Base-by-base conservation (phyloP, 2,888 invertebrate species). In the Leptinotarsa peninsularis region DNA sequence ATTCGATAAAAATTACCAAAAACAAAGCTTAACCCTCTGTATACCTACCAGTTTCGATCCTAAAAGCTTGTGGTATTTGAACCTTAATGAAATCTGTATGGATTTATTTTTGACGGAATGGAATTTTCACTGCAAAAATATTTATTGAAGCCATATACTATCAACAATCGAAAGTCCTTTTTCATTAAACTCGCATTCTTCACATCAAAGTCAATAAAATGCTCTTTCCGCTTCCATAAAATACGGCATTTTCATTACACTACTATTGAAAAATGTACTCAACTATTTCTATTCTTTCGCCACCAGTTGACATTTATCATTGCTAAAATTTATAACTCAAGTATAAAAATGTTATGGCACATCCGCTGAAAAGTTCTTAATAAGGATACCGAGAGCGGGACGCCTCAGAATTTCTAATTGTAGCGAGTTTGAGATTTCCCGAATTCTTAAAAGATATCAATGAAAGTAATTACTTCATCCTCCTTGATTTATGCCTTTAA, bases 381-480 rank as follows among this genome's bases (percentile, higher is more conserved):
- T 81, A 82, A 81, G 80, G 69, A 69, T 76, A 81, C 78, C 74
- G 75, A 78, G 79, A 79, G 74, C 78, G 71, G 70, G 68, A 76
- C 67, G 74, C 81, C 80, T 78, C 79, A 79, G 78, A 82, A 82
- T 79, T 80, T 82, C 80, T 83, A 83, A 84, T 84, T 84, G 83
- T 82, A 82, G 82, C 82, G 80, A 83, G 82, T 81, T 81, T 80
- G 82, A 82, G 83, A 84, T 84, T 86, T 84, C 83, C 82, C 81
- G 83, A 85, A 86, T 86, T 86, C 84, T 85, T 84, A 84, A 69
- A 85, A 86, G 86, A 86, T 85, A 85, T 84, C 86, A 86, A 86
- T 86, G 84, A 82, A 83, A 80, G 80, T 84, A 85, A 85, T 85
- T 85, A 84, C 82, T 83, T 77, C 71, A 79, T 77, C 81, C 80